phyloP scores from a whole-genome alignment of 2,888 invertebrate species.

The Lamellibrachia columna region DNA sequence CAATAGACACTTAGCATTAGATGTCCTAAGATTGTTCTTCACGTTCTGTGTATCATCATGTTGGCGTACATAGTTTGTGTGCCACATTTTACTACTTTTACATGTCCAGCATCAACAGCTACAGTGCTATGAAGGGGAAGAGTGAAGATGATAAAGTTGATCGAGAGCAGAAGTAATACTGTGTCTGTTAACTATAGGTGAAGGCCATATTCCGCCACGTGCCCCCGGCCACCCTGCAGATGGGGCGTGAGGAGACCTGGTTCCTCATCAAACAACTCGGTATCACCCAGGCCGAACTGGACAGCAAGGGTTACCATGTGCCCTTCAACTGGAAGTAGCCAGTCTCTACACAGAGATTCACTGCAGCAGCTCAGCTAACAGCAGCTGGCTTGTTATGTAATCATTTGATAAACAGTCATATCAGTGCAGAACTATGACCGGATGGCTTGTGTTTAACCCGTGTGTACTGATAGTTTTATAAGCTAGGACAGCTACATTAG shows the following conservation, averaged over 20 bases:
- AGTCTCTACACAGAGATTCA: not conserved
- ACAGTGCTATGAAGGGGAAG: not conserved
- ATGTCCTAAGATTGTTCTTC: too few species aligned
- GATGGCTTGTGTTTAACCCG: not conserved
- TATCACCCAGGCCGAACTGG: not conserved
- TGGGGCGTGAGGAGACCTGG: not conserved
- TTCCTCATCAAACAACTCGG: not conserved
- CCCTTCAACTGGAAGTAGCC: constrained; percentile 6
- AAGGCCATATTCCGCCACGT: not conserved
- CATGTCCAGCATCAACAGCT: too few species aligned
- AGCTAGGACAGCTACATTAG: not conserved
- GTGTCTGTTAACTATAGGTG: not conserved
- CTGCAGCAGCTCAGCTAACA: not conserved
- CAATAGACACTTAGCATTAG: too few species aligned
- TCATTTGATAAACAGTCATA: not conserved
- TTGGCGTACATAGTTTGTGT: too few species aligned
- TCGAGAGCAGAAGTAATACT: not conserved
- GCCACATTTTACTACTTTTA: too few species aligned
- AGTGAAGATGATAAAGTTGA: not conserved
- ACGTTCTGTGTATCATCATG: too few species aligned
- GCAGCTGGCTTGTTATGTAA: not conserved
- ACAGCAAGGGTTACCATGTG: not conserved
- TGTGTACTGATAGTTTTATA: not conserved
- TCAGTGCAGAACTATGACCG: not conserved
- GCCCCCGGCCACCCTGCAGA: not conserved